phyloP scores from a whole-genome alignment of 2,888 invertebrate species.

The Cistogaster globosa region DNA sequence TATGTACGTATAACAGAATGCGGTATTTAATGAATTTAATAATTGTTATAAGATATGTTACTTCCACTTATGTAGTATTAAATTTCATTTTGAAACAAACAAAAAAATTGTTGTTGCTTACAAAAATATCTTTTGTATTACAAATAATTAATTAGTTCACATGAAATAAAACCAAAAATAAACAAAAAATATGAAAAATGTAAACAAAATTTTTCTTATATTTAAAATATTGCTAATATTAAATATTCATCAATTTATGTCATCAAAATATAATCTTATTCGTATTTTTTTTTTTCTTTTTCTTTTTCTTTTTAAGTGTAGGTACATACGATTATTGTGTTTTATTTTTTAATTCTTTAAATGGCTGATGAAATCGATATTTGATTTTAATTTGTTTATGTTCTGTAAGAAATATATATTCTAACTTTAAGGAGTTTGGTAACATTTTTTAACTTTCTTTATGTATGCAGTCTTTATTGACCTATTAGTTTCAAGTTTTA shows the following conservation, averaged over 20 bases:
- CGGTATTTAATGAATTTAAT: not conserved
- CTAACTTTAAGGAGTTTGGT: constrained; percentile 20
- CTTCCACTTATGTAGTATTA: constrained; percentile 53
- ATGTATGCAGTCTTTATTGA: constrained; percentile 63
- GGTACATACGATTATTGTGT: too few species aligned
- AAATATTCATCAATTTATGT: too few species aligned
- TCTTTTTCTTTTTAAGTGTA: too few species aligned
- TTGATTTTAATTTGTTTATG: constrained; percentile 19
- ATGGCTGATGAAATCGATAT: constrained; percentile 63
- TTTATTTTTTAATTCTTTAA: constrained; percentile 13
- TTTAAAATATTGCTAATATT: too few species aligned
- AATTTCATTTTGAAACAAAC: constrained; percentile 20
- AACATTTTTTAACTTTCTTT: constrained; percentile 37
- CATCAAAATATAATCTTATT: too few species aligned
- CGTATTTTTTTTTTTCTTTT: too few species aligned
- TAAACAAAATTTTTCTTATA: too few species aligned
- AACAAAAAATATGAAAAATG: too few species aligned
- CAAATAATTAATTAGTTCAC: too few species aligned
- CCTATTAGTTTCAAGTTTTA: constrained; percentile 46
- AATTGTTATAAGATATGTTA: constrained; percentile 66
- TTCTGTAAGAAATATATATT: not conserved
- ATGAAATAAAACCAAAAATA: too few species aligned
- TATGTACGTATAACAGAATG: not conserved
- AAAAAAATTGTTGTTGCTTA: too few species aligned
- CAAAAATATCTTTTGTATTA: too few species aligned